Evolutionary conservation across 1,140 invertebrate genomes (phyloP).

Genomic region (Zaprionus camerounensis): DNA sequence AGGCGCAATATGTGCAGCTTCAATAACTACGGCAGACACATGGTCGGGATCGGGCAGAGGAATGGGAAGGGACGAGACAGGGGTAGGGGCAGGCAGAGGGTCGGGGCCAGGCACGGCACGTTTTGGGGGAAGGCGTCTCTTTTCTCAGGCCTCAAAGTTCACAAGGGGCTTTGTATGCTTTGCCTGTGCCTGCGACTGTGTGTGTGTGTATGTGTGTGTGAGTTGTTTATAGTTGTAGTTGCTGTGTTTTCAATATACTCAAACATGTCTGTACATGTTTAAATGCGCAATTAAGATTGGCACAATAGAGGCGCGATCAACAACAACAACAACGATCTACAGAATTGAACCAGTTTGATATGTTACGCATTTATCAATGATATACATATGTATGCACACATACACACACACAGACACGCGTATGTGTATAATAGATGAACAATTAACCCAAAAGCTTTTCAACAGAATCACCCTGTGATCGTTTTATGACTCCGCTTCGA

Average conservation of each 20-base stretch:
- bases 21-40: slow-evolving; percentile 64
- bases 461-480: slow-evolving; percentile 39
- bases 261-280: slow-evolving; percentile 53
- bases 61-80: not conserved
- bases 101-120: slow-evolving; percentile 9
- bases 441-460: slow-evolving; percentile 32
- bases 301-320: slow-evolving; percentile 55
- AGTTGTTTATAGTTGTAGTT: slow-evolving; percentile 65
- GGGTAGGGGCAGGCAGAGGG: not conserved
- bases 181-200: slow-evolving; percentile 6
- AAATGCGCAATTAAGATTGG: slow-evolving; percentile 82
- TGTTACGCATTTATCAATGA: slow-evolving; percentile 76
- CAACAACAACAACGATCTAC: slow-evolving; percentile 54
- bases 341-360: slow-evolving; percentile 80
- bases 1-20: slow-evolving; percentile 81
- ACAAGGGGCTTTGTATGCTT: slow-evolving; percentile 46
- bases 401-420: not conserved
- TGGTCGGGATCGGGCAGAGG: slow-evolving; percentile 19
- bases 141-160: slow-evolving; percentile 67
- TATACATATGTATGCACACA: slow-evolving; percentile 3
- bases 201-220: slow-evolving; percentile 44
- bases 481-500: slow-evolving; percentile 21
- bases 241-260: slow-evolving; percentile 33
- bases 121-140: slow-evolving; percentile 60
- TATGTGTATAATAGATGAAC: slow-evolving; percentile 1